A percentile compares a stretch with the other conserved stretches of the same genome.
Conservation (phyloP, 1,140 invertebrate genomes). For the Bicyclus anynana region DNA sequence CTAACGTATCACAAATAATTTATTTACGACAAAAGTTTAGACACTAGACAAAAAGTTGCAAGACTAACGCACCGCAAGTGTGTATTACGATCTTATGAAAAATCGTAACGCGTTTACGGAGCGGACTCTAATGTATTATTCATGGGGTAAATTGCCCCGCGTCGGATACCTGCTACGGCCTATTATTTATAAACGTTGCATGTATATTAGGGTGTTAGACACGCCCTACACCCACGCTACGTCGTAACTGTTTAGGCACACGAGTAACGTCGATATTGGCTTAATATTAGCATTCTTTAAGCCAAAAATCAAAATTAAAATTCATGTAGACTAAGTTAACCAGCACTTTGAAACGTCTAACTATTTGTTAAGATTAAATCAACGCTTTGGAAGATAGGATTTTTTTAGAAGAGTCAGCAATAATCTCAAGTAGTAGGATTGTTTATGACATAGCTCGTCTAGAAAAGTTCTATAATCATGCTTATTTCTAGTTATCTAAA, state of each 20-base stretch:
- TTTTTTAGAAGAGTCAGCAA: too few species aligned
- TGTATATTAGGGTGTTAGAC: conserved; percentile 25
- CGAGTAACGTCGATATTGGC: background rate
- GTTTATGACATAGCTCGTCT: too few species aligned
- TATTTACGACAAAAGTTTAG: too few species aligned
- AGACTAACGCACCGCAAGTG: background rate
- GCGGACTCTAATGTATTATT: conserved; percentile 66
- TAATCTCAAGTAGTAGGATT: too few species aligned
- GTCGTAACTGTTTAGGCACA: background rate
- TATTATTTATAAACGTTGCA: conserved; percentile 42
- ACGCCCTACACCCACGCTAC: conserved; percentile 22
- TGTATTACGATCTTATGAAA: conserved; percentile 51
- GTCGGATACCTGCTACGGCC: conserved; percentile 43
- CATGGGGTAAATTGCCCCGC: conserved; percentile 60
- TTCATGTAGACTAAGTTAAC: too few species aligned
- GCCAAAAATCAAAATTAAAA: too few species aligned
- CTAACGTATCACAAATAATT: too few species aligned
- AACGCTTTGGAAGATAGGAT: too few species aligned
- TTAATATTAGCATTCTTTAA: background rate
- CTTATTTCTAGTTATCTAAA: too few species aligned
- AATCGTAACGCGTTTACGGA: conserved; percentile 70
- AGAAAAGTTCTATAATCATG: too few species aligned
- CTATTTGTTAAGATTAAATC: too few species aligned
- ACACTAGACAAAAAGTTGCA: background rate
- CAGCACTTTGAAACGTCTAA: too few species aligned